A percentile compares a stretch with the other conserved stretches of the same genome.
Evolutionary conservation across 1,140 invertebrate species (phyloP).

Genomic region (Sinonovacula constricta): DNA sequence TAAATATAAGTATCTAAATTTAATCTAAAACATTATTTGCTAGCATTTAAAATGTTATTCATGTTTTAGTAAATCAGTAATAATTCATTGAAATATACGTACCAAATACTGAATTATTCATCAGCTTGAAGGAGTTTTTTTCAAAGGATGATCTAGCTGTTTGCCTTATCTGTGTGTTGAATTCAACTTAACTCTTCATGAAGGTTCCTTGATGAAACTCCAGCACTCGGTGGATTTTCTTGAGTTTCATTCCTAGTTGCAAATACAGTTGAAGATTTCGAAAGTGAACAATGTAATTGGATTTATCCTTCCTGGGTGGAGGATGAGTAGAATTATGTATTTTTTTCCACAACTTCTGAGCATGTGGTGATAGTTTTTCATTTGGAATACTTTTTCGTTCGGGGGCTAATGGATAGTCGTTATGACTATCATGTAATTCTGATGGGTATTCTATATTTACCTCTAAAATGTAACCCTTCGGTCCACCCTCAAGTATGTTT

Average conservation of each 20-base stretch:
- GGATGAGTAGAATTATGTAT: constrained; percentile 26
- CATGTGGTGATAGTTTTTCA: constrained; percentile 48
- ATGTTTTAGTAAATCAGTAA: too few species aligned
- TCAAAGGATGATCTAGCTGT: too few species aligned
- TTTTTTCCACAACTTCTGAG: constrained; percentile 47
- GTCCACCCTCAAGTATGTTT: constrained; percentile 75
- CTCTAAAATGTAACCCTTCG: constrained; percentile 81
- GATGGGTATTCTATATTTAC: constrained; percentile 74
- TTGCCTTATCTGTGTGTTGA: too few species aligned
- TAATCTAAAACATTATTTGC: not conserved
- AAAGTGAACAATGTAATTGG: constrained; percentile 43
- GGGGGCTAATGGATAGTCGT: constrained; percentile 80
- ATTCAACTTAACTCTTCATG: constrained; percentile 55
- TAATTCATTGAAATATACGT: too few species aligned
- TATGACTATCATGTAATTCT: constrained; percentile 80
- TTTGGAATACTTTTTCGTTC: constrained; percentile 60
- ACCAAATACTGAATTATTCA: constrained; percentile 30
- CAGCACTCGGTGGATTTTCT: constrained; percentile 50
- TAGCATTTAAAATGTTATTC: not conserved
- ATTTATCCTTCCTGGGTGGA: constrained; percentile 50
- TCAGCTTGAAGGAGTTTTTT: too few species aligned
- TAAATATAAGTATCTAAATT: not conserved
- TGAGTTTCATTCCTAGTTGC: constrained; percentile 53
- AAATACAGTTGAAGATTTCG: constrained; percentile 49
- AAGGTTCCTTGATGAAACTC: constrained; percentile 51